Conservation (phyloP, 2,888 invertebrate species). For the Hemicrepidius hirtus region DNA sequence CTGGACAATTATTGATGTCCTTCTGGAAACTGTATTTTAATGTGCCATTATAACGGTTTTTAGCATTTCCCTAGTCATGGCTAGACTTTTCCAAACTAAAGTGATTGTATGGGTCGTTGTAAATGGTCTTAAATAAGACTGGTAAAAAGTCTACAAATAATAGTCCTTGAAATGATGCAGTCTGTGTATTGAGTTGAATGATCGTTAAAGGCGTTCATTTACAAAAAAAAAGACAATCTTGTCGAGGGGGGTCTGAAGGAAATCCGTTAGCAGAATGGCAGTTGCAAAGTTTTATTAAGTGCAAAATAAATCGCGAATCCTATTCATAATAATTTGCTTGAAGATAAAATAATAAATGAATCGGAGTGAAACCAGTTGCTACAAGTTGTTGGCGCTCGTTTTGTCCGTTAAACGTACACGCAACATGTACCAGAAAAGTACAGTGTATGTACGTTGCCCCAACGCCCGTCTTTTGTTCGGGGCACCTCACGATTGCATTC, state of each 20-base stretch:
- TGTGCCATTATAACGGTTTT: too few species aligned
- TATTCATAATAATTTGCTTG: slow-evolving; percentile 26
- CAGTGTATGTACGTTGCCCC: slow-evolving; percentile 51
- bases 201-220: too few species aligned
- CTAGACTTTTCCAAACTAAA: too few species aligned
- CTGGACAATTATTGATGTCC: too few species aligned
- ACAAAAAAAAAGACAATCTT: too few species aligned
- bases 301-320: slow-evolving; percentile 41
- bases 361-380: slow-evolving; percentile 40
- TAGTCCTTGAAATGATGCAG: too few species aligned
- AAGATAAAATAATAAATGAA: slow-evolving; percentile 26
- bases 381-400: slow-evolving; percentile 43
- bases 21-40: too few species aligned
- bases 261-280: neutral
- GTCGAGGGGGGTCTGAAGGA: neutral
- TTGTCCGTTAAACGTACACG: slow-evolving; percentile 56
- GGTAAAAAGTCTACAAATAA: too few species aligned
- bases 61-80: too few species aligned
- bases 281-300: slow-evolving; percentile 5
- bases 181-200: too few species aligned
- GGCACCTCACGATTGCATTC: slow-evolving; percentile 67
- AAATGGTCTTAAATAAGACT: too few species aligned
- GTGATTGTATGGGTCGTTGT: too few species aligned
- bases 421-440: slow-evolving; percentile 55
- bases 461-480: slow-evolving; percentile 63